Conservation (phyloP, 2,797 vertebrate genomes). For the Anolis apletophallus region DNA sequence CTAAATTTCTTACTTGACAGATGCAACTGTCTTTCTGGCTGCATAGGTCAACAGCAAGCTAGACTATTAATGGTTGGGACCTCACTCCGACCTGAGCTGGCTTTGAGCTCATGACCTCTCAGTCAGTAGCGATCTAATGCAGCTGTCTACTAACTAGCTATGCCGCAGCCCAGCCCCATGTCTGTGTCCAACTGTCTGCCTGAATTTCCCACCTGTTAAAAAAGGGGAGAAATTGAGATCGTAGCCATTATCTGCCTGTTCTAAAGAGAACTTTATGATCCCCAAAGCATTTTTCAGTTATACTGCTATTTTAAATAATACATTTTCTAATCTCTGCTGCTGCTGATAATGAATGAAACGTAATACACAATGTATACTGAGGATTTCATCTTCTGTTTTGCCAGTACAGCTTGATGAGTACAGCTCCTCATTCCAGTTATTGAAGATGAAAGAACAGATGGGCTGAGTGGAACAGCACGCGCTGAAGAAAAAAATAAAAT, state of each 20-base stretch:
- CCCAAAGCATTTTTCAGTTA: not conserved
- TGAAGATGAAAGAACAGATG: not conserved
- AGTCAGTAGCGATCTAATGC: too few species aligned
- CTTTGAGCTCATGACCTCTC: too few species aligned
- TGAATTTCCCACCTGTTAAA: not conserved
- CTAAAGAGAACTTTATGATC: not conserved
- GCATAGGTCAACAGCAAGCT: too few species aligned
- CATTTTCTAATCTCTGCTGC: not conserved
- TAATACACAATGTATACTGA: not conserved
- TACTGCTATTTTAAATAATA: not conserved
- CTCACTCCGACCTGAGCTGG: too few species aligned
- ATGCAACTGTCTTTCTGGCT: too few species aligned
- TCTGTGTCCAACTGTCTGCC: not conserved
- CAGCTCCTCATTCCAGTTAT: not conserved
- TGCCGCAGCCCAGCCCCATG: too few species aligned
- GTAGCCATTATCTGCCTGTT: not conserved
- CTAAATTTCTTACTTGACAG: too few species aligned
- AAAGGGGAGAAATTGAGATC: not conserved
- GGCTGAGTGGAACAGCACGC: not conserved
- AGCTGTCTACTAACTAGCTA: too few species aligned
- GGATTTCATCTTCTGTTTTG: not conserved
- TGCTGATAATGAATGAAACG: slow-evolving; percentile 2
- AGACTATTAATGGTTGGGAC: too few species aligned
- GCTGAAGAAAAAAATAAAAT: not conserved
- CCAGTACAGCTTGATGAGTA: not conserved